Percentiles rank a stretch among this genome's conserved stretches.
Conservation (phyloP, 2,797 vertebrate genomes). For the Sebastes hopkinsi region DNA sequence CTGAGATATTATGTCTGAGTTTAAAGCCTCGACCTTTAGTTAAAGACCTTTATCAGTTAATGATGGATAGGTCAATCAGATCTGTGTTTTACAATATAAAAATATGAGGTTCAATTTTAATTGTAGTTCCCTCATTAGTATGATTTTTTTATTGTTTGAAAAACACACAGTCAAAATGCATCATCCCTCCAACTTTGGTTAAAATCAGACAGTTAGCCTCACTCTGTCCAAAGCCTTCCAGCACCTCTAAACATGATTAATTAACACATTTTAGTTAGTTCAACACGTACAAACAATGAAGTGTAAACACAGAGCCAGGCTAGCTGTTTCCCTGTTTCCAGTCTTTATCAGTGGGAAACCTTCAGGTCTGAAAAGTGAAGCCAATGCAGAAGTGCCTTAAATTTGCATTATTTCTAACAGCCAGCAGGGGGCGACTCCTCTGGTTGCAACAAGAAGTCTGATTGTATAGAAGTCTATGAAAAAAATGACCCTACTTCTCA, state of each 20-base stretch:
- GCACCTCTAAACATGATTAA: not conserved
- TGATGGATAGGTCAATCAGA: not conserved
- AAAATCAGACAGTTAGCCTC: not conserved
- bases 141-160: not conserved
- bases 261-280: not conserved
- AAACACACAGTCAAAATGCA: not conserved
- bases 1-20: not conserved
- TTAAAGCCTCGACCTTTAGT: conserved; percentile 20
- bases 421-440: too few species aligned
- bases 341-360: too few species aligned
- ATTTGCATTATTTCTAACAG: rapidly evolving
- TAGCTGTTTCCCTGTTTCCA: too few species aligned
- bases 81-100: not conserved
- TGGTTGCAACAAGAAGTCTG: too few species aligned
- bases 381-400: too few species aligned
- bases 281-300: not conserved
- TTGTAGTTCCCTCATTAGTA: not conserved
- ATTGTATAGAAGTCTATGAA: too few species aligned
- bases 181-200: not conserved
- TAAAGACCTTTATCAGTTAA: conserved; percentile 2
- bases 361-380: too few species aligned
- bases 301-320: too few species aligned
- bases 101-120: not conserved
- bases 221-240: not conserved
- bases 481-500: too few species aligned